Base-by-base conservation (phyloP, 1,140 invertebrate genomes). In the Coelopa frigida region DNA sequence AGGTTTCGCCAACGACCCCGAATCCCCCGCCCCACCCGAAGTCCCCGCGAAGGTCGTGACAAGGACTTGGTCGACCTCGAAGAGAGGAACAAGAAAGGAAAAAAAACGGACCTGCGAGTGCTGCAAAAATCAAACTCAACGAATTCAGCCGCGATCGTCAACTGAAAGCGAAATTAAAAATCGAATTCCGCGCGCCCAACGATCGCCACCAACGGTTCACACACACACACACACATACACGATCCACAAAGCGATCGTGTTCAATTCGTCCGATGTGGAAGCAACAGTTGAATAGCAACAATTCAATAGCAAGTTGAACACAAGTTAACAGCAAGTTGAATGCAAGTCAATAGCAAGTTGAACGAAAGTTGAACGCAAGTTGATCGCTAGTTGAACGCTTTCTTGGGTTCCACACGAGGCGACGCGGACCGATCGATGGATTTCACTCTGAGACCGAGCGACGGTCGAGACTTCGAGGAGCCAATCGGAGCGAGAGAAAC, bases 101-200 rank as follows among this genome's bases (percentile, higher is more conserved):
- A 39, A 39, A 18, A 18, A 8, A 39, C 15, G 18, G 23, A 44
- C 43, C 12, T n/a, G n/a, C n/a, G n/a, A n/a, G n/a, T n/a, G n/a
- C n/a, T n/a, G n/a, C n/a, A n/a, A n/a, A n/a, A n/a, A n/a, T n/a
- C 27, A 29, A 29, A 29, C 27, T 29, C 27, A 38, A 26, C 44
- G 44, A 24, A 46, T 46, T 46, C 44, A 46, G 44, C 44, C 37
- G 36, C 35, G 23, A 46, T 38, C 11, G 32, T 10, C 24, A 46
- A 46, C 44, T 46, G 44, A 46, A 46, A 46, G 44, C 32, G 44
- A 46, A 46, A 46, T 46, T 46, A 14, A 35, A 35, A 22, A 44
- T 29, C 27, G 31, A 44, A 44, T 33, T 44, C 18, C n/a, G n/a
- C n/a, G n/a, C n/a, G n/a, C n/a, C 33, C 14, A 26, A 20, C 21